Evolutionary conservation across 1,140 invertebrate species (phyloP).

Genomic region (Heliconius hewitsoni): DNA sequence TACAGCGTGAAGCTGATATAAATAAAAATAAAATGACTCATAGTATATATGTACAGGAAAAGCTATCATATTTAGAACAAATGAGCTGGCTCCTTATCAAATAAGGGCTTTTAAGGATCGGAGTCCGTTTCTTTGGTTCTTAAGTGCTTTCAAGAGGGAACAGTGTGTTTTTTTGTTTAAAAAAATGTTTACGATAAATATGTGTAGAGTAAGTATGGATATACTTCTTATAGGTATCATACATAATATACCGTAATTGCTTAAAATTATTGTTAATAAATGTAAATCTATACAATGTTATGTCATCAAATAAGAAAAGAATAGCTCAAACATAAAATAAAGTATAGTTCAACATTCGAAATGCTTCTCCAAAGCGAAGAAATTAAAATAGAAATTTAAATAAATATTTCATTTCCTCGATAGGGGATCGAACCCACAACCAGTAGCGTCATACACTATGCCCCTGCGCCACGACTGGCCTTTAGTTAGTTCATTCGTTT

Average conservation of each 20-base stretch:
- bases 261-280: too few species aligned
- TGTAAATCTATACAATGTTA: background rate
- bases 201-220: background rate
- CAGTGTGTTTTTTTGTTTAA: background rate
- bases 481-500: background rate
- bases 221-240: background rate
- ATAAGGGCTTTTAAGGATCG: constrained; percentile 17
- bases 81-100: constrained; percentile 13
- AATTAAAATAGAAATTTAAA: too few species aligned
- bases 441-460: too few species aligned
- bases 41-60: background rate
- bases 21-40: background rate
- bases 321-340: background rate
- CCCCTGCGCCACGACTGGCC: too few species aligned
- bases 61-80: constrained; percentile 4
- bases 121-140: constrained; percentile 19
- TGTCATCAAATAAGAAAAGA: background rate
- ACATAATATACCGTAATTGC: background rate
- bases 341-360: background rate
- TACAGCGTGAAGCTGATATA: too few species aligned
- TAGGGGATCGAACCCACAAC: too few species aligned
- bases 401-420: too few species aligned
- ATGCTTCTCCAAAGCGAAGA: too few species aligned
- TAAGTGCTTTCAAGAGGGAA: constrained; percentile 28
- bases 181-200: background rate